Percentiles rank a stretch among this genome's conserved stretches.
phyloP scores from a whole-genome alignment of 2,888 invertebrate species.

The Dolichomitus sp. region DNA sequence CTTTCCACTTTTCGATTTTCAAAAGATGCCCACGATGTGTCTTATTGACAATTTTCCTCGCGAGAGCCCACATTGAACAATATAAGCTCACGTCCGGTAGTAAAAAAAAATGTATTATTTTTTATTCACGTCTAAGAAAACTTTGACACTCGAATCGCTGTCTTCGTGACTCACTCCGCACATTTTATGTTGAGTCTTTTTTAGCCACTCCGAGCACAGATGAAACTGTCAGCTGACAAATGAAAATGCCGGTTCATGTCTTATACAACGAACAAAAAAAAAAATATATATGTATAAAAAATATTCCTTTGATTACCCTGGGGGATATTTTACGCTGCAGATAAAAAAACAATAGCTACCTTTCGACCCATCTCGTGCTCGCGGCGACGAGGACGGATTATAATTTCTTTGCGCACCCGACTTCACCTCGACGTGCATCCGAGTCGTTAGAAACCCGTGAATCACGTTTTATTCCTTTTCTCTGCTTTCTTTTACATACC shows the following conservation, averaged over 20 bases:
- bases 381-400: slow-evolving; percentile 51
- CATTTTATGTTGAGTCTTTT: neutral
- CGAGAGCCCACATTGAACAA: slow-evolving; percentile 55
- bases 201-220: neutral
- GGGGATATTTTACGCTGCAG: slow-evolving; percentile 10
- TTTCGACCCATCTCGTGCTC: neutral
- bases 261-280: neutral
- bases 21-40: slow-evolving; percentile 56
- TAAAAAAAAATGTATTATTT: neutral
- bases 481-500: slow-evolving; percentile 12
- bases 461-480: slow-evolving; percentile 51
- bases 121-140: neutral
- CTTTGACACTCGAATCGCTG: neutral
- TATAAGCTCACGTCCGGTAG: neutral
- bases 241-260: slow-evolving; percentile 4
- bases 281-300: neutral
- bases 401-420: slow-evolving; percentile 33
- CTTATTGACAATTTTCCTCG: slow-evolving; percentile 42
- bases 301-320: slow-evolving; percentile 30
- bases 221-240: neutral
- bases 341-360: slow-evolving; percentile 34
- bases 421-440: neutral
- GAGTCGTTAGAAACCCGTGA: slow-evolving; percentile 59
- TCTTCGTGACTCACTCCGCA: neutral
- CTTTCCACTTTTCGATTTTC: slow-evolving; percentile 53